These are phyloP conservation scores for Cryptotis parvus DNA, from an alignment of 2,113 vertebrate species.

Conservation along the genomic window DNA sequence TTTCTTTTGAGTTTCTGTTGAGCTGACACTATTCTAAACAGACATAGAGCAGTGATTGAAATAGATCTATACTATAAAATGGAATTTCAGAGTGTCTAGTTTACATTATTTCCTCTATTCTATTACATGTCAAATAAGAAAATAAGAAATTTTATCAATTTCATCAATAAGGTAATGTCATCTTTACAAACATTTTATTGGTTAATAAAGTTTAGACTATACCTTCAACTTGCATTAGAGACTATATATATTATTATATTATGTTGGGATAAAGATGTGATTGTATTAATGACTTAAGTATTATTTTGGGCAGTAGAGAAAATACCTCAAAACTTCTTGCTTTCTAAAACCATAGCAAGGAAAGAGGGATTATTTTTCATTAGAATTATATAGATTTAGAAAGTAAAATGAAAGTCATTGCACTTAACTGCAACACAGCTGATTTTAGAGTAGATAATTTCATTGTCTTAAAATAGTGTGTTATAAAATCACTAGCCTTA, in stretches of 20 bases:
- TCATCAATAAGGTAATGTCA: not conserved
- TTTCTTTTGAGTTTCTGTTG: conserved; percentile 20
- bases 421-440: conserved; percentile 33
- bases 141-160: not conserved
- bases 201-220: not conserved
- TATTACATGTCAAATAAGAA: not conserved
- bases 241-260: conserved; percentile 10
- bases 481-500: conserved; percentile 2
- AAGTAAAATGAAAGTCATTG: conserved; percentile 18
- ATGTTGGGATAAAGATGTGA: not conserved
- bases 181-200: not conserved
- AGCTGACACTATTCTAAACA: not conserved
- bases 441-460: conserved; percentile 48
- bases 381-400: not conserved
- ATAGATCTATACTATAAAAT: not conserved
- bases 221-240: not conserved
- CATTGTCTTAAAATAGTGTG: not conserved
- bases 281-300: conserved; percentile 9
- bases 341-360: conserved; percentile 11
- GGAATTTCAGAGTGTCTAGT: not conserved
- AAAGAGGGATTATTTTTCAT: conserved; percentile 30
- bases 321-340: not conserved
- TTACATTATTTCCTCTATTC: not conserved
- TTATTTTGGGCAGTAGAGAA: conserved; percentile 7
- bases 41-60: not conserved